Evolutionary conservation across 1,140 invertebrate genomes (phyloP), one percentile per base, ranked within the genome.

Genomic region (Neodiprion lecontei): DNA sequence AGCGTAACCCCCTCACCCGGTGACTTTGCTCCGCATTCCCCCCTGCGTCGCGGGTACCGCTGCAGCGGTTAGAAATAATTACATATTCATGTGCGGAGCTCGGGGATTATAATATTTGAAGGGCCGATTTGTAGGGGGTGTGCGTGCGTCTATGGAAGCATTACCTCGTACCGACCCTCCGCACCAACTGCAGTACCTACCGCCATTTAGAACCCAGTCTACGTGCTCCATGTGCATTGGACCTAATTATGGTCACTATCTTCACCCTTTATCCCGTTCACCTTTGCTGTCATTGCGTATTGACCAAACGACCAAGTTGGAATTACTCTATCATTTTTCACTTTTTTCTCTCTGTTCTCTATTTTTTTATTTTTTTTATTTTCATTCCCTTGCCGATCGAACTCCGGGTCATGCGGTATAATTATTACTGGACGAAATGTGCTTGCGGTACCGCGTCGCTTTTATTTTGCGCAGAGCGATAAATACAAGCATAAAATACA

Each of bases 1-100:
- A 86, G 79, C 84, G 75, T 84, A 78, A 83, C 82, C 78, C 75
- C 78, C 75, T 75, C 17, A 72, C 72, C 10, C 14, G 17, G 69
- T 69, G 73, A 69, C 49, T 74, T 70, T 48, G 21, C 21, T 69
- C n/a, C 14, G 23, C 47, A 40, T 10, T 67, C 73, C 74, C 73
- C 74, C 71, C 75, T 65, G 73, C 10, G 21, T 65, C 48, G 53
- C 74, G 74, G 67, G 70, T 40, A 65, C 73, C 74, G 67, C 28
- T 65, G 76, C 80, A 83, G 83, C 84, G 82, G 82, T 85, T 84
- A 79, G 77, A 74, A 82, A 79, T 82, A 83, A 86, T 86, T 86
- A 86, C 73, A 78, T 78, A 85, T 85, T 85, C 82, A 83, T 81
- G 76, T 74, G 77, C 2, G 2, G 28, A 40, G 79, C 80, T 84